Evolutionary conservation across 2,888 invertebrate genomes (phyloP), one percentile per base, ranked within the genome.

Genomic region (Hetaerina titia): DNA sequence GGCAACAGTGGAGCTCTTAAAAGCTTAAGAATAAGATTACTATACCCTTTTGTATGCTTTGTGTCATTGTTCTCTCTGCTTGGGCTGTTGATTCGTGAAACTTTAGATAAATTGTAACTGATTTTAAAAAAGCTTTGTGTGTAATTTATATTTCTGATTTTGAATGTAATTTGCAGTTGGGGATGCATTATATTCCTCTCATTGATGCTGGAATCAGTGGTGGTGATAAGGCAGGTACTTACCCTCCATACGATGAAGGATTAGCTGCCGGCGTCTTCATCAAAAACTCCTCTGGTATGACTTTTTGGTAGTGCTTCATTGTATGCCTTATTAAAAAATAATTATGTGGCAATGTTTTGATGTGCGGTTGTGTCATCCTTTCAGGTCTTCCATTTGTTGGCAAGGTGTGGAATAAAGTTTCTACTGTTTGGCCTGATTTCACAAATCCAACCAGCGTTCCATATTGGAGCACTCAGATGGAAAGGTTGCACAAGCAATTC

Each of bases 341-440:
- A 8, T 74, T 74, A 15, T 74, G 74, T 17, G 22, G 22, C 74
- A 8, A 17, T n/a, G 22, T 17, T 15, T n/a, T 0, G n/a, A n/a
- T 74, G 9, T n/a, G 0, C 13, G 17, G 25, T 63, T 60, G 15
- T 19, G 11, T 15, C 15, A 6, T 69, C 22, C 22, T 57, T 89
- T 97, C 97, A 13, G 97, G 97, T 0, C 97, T 97, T 95, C 98
- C 98, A 9, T 98, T 98, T 96, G 96, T 98, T 95, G 98, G 98
- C 95, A 98, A 98, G 97, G 81, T 98, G 22, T 98, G 98, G 98
- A 98, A 98, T 96, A 96, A 96, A 0, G 97, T 97, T 2, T 97
- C 97, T 0, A 98, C 98, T 0, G 98, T 98, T 19, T 98, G 98
- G 97, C 98, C 98, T 0, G 99, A 99, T 96, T 98, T 98, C 96